Conservation (phyloP, 2,888 invertebrate species). For the Thelaira solivaga region DNA sequence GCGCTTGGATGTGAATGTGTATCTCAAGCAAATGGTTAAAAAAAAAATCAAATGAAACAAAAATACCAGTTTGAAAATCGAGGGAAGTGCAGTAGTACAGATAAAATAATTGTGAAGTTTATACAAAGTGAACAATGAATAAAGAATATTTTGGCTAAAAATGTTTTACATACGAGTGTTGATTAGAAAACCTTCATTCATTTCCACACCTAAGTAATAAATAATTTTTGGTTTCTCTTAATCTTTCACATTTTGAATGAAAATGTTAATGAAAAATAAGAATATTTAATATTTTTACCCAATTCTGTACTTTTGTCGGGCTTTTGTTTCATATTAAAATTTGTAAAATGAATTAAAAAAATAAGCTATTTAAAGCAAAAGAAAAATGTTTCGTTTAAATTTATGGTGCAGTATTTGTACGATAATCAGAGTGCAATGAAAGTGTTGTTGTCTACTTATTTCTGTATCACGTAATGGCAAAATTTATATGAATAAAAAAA, state of each 20-base stretch:
- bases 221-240: too few relatives aligned
- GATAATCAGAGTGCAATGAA: conserved; percentile 46
- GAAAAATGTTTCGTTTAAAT: conserved; percentile 20
- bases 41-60: conserved; percentile 63
- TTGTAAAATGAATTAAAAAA: too few relatives aligned
- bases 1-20: too few relatives aligned
- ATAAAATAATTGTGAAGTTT: not conserved
- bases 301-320: too few relatives aligned
- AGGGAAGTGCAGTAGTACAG: conserved; percentile 68
- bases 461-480: conserved; percentile 1
- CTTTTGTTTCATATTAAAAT: too few relatives aligned
- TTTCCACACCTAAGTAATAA: too few relatives aligned
- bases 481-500: conserved; percentile 10
- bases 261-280: too few relatives aligned
- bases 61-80: conserved; percentile 68
- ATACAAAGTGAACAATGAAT: not conserved
- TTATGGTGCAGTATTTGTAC: conserved; percentile 47
- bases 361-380: too few relatives aligned
- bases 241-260: too few relatives aligned
- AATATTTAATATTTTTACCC: too few relatives aligned
- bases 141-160: not conserved
- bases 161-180: too few relatives aligned
- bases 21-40: conserved; percentile 61
- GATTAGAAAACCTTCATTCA: too few relatives aligned
- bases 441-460: conserved; percentile 12